Evolutionary conservation across 2,888 invertebrate genomes (phyloP).

Genomic region (Caradrina clavipalpis): DNA sequence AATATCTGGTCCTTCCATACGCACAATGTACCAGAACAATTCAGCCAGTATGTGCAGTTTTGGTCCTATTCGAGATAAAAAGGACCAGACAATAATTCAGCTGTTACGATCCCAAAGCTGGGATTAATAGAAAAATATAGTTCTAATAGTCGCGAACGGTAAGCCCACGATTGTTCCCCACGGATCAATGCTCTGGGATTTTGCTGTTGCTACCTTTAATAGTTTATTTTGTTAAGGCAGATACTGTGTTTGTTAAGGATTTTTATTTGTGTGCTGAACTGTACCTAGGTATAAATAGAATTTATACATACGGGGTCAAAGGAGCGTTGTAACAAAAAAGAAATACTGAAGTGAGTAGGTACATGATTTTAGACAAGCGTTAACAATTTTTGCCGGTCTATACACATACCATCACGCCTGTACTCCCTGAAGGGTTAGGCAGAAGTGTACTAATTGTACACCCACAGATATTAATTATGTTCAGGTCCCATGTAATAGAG

Average conservation of each 20-base stretch:
- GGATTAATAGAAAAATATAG: conserved; percentile 70
- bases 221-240: conserved; percentile 41
- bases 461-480: too few species aligned
- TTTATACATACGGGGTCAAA: background rate
- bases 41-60: background rate
- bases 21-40: background rate
- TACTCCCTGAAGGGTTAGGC: too few species aligned
- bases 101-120: conserved; percentile 47
- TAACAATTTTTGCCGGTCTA: too few species aligned
- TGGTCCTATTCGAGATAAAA: conserved; percentile 40
- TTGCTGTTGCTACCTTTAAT: conserved; percentile 32
- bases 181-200: conserved; percentile 46
- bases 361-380: too few species aligned
- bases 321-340: too few species aligned
- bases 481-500: too few species aligned
- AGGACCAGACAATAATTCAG: conserved; percentile 44
- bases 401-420: too few species aligned
- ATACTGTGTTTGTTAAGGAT: conserved; percentile 16
- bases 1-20: background rate
- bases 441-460: too few species aligned
- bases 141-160: conserved; percentile 62
- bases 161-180: conserved; percentile 57
- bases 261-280: background rate
- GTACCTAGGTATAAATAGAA: background rate
- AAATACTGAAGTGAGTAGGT: too few species aligned